Conservation (phyloP, 1,140 invertebrate species). For the Frieseomelitta varia region DNA sequence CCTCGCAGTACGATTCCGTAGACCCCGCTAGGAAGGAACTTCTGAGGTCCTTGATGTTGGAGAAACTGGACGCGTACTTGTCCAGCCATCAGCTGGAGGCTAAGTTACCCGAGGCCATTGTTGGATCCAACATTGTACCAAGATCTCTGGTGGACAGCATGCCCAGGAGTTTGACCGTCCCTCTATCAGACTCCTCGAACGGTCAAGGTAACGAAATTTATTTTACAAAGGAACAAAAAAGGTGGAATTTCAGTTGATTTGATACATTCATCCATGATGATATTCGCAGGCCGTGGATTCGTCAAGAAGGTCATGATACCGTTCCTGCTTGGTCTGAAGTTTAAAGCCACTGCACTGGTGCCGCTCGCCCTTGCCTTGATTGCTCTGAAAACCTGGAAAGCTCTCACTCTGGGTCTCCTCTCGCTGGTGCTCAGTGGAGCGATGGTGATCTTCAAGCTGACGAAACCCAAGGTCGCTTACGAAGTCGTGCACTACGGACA, state of each 20-base stretch:
- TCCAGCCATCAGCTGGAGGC: slow-evolving; percentile 79
- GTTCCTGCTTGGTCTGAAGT: slow-evolving; percentile 91
- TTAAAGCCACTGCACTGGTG: slow-evolving; percentile 91
- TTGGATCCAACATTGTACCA: slow-evolving; percentile 83
- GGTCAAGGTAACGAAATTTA: slow-evolving; percentile 83
- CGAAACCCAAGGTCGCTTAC: slow-evolving; percentile 91
- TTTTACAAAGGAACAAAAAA: not conserved
- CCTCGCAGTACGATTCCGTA: slow-evolving; percentile 63
- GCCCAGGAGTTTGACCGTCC: slow-evolving; percentile 86
- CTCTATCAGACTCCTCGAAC: slow-evolving; percentile 84
- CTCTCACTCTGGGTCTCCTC: slow-evolving; percentile 91
- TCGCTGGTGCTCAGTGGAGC: slow-evolving; percentile 91
- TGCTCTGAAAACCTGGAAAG: slow-evolving; percentile 93
- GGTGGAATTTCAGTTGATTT: not conserved
- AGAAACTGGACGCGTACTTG: slow-evolving; percentile 80
- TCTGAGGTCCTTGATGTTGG: slow-evolving; percentile 78
- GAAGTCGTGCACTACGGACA: slow-evolving; percentile 93
- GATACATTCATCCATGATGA: not conserved
- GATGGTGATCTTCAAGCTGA: slow-evolving; percentile 92
- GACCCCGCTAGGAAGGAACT: slow-evolving; percentile 73
- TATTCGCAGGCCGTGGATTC: slow-evolving; percentile 87
- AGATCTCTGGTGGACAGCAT: slow-evolving; percentile 86
- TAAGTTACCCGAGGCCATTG: slow-evolving; percentile 80
- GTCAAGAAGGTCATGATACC: slow-evolving; percentile 92
- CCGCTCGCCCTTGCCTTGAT: slow-evolving; percentile 90